Evolutionary conservation across 1,140 invertebrate genomes (phyloP).

Genomic region (Drosophila parabipectinata): DNA sequence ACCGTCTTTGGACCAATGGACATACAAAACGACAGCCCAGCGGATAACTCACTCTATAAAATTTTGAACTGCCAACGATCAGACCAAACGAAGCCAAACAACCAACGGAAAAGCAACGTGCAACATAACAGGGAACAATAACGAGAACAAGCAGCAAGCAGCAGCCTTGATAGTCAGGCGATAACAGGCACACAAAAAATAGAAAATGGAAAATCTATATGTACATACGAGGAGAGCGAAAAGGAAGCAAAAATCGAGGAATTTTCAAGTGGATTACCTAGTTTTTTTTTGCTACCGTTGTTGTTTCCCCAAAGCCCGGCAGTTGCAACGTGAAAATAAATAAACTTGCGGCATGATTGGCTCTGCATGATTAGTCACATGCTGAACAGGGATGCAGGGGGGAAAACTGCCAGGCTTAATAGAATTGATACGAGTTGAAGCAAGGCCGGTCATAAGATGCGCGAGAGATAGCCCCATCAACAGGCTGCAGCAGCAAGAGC

Average conservation of each 20-base stretch:
- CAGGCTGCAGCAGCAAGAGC: slow-evolving; percentile 26
- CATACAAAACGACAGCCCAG: slow-evolving; percentile 59
- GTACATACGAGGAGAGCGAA: slow-evolving; percentile 37
- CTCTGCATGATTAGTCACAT: slow-evolving; percentile 81
- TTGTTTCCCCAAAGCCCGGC: slow-evolving; percentile 17
- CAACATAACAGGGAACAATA: slow-evolving; percentile 80
- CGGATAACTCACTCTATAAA: slow-evolving; percentile 80
- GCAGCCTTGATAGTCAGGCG: slow-evolving; percentile 72
- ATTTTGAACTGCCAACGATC: slow-evolving; percentile 51
- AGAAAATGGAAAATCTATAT: slow-evolving; percentile 50
- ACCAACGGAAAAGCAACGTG: slow-evolving; percentile 45
- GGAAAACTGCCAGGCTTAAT: slow-evolving; percentile 66
- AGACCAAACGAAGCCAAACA: slow-evolving; percentile 33
- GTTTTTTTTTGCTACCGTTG: slow-evolving; percentile 54
- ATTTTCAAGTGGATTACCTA: slow-evolving; percentile 82
- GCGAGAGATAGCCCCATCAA: slow-evolving; percentile 70
- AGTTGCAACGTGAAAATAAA: slow-evolving; percentile 78
- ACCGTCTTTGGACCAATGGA: slow-evolving; percentile 28
- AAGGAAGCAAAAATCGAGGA: slow-evolving; percentile 73
- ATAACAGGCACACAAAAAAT: slow-evolving; percentile 60
- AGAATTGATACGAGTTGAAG: slow-evolving; percentile 76
- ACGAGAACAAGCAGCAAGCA: slow-evolving; percentile 78
- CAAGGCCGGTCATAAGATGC: slow-evolving; percentile 77
- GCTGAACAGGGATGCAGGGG: slow-evolving; percentile 37
- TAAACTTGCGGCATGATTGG: slow-evolving; percentile 82